Percentiles rank a stretch among this genome's conserved stretches.
These are phyloP conservation scores for Dicranocentrus wangi DNA, from an alignment of 2,888 invertebrate genomes.

Conservation along the genomic window DNA sequence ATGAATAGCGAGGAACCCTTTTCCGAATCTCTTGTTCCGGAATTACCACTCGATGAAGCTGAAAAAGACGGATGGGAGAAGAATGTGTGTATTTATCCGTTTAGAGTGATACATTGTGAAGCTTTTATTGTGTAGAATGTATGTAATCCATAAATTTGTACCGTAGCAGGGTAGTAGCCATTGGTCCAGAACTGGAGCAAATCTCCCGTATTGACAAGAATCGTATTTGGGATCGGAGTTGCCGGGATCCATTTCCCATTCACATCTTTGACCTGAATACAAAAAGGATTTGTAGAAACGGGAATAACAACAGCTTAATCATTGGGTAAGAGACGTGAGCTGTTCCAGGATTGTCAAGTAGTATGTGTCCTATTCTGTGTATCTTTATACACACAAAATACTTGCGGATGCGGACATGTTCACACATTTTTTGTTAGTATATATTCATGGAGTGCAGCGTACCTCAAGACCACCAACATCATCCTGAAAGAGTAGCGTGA, in stretches of 20 bases:
- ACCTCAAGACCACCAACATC: slow-evolving; percentile 84
- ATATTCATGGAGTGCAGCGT: no score
- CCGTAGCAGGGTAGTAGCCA: slow-evolving; percentile 82
- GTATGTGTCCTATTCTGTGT: no score
- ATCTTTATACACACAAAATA: no score
- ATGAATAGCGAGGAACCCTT: slow-evolving; percentile 82
- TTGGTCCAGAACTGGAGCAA: slow-evolving; percentile 85
- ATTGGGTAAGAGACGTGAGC: no score
- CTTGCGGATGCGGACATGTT: no score
- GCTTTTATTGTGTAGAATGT: no score
- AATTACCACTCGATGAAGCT: slow-evolving; percentile 84
- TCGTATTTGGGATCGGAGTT: slow-evolving; percentile 84
- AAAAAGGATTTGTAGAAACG: slow-evolving; percentile 65
- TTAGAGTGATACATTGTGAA: no score
- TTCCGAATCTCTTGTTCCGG: slow-evolving; percentile 80
- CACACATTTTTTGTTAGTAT: no score
- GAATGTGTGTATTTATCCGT: background rate
- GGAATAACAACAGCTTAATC: no score
- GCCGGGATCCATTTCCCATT: slow-evolving; percentile 84
- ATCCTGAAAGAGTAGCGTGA: slow-evolving; percentile 83
- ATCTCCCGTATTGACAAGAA: slow-evolving; percentile 85
- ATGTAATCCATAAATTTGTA: no score
- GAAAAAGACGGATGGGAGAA: slow-evolving; percentile 45
- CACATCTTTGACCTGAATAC: slow-evolving; percentile 79
- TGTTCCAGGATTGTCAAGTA: no score